Base-by-base conservation (phyloP, 2,113 vertebrate species). In the Tringa solitaria region DNA sequence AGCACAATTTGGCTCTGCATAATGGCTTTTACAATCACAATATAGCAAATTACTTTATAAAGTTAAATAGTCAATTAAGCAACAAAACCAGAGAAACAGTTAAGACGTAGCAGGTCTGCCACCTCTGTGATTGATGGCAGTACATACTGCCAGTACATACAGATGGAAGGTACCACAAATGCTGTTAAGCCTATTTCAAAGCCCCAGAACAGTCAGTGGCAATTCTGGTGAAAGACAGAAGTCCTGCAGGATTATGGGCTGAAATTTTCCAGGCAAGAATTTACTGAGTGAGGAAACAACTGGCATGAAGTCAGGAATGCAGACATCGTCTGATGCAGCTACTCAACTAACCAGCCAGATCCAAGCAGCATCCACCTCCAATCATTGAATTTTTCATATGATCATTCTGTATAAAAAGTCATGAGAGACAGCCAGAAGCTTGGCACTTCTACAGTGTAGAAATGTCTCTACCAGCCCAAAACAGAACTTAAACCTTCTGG, bases 401-500 rank as follows among this genome's bases (percentile, higher is more conserved):
- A 41, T 14, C 32, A 30, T 46, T 45, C 28, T 33, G 12, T 21
- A 13, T 3, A 10, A 3, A 10, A 33, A 65, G 18, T 20, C 33
- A 91, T 1, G 3, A 67, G 19, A 45, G 13, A n/a, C 6, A 6
- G 20, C 18, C 37, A 48, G 24, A 59, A 53, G 13, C 13, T 43
- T 3, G 59, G 41, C 6, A 33, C 17, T 41, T 46, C 1, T 22
- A 39, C 22, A 27, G 3, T 2, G 2, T 4, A 39, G 5, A 26
- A 57, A 1, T 20, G 4, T 17, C 57, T 60, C 28, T 9, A 23
- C 13, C 4, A 53, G n/a, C 6, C 24, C 28, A 54, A 23, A 2
- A 13, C 2, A 33, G 6, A 68, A 63, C 50, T 27, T 51, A 24
- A 54, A 63, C 32, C 21, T 27, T 33, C 19, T 43, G 20, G 14